phyloP scores from a whole-genome alignment of 2,797 vertebrate genomes.

The Lagocephalus sceleratus region DNA sequence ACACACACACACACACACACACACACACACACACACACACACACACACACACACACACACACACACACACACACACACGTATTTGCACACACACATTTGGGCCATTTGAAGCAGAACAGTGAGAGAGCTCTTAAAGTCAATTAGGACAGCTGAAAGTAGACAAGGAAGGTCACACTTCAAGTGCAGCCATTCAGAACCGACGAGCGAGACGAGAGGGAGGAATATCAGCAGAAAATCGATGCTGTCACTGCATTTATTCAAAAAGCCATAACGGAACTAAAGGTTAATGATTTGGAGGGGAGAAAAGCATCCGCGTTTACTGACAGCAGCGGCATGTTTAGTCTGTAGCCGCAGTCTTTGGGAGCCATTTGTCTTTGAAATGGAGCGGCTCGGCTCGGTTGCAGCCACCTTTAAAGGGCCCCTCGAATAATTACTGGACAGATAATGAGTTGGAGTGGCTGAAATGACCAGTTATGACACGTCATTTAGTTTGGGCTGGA shows the following conservation, averaged over 20 bases:
- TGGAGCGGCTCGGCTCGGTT: constrained; percentile 1
- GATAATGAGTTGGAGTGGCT: background rate
- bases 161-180: constrained; percentile 29
- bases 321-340: constrained; percentile 9
- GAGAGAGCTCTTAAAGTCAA: constrained; percentile 47
- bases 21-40: constrained; percentile 20
- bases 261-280: background rate
- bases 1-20: constrained; percentile 39
- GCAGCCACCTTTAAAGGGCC: background rate
- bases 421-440: background rate
- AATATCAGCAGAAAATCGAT: constrained; percentile 9
- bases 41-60: constrained; percentile 37
- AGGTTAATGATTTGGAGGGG: background rate
- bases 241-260: background rate
- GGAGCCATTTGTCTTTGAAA: constrained; percentile 2
- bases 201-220: constrained; percentile 1
- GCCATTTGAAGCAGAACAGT: constrained; percentile 44
- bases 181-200: constrained; percentile 10
- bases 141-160: constrained; percentile 48
- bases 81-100: constrained; percentile 25
- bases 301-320: background rate
- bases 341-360: constrained; percentile 1
- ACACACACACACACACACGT: constrained; percentile 24
- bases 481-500: constrained; percentile 13
- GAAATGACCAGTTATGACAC: constrained; percentile 8